These are phyloP conservation scores for Diplogasteroides magnus DNA, from an alignment of 1,140 invertebrate genomes.

Conservation along the genomic window DNA sequence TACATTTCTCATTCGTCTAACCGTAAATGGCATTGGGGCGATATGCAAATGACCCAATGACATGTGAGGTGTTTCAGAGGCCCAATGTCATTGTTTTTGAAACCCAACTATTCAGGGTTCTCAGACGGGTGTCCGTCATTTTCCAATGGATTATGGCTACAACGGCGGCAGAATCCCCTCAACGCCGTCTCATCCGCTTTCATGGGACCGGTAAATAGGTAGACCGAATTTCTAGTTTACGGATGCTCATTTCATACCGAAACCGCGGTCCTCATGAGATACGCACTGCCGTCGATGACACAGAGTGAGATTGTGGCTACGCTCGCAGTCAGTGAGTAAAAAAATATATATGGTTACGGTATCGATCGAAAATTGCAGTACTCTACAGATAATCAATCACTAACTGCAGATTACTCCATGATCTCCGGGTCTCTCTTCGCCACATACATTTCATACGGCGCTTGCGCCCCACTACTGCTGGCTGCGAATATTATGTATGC, in stretches of 20 bases:
- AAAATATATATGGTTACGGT: no score
- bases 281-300: constrained; percentile 64
- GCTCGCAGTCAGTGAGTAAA: not conserved
- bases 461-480: constrained; percentile 60
- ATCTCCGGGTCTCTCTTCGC: constrained; percentile 86
- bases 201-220: constrained; percentile 75
- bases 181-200: constrained; percentile 82
- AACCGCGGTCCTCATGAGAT: constrained; percentile 78
- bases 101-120: no score
- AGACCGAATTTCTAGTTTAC: constrained; percentile 29
- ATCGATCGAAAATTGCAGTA: no score
- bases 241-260: constrained; percentile 67
- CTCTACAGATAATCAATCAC: no score
- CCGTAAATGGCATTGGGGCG: no score
- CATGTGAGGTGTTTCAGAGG: no score
- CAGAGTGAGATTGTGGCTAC: not conserved
- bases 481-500: constrained; percentile 76
- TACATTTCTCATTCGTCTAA: no score
- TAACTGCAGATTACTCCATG: constrained; percentile 86
- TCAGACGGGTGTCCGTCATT: constrained; percentile 65
- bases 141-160: constrained; percentile 71
- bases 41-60: no score
- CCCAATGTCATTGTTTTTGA: no score
- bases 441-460: constrained; percentile 59
- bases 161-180: constrained; percentile 81